These are phyloP conservation scores for Cybosia mesomella DNA, from an alignment of 2,888 invertebrate genomes.

Conservation along the genomic window DNA sequence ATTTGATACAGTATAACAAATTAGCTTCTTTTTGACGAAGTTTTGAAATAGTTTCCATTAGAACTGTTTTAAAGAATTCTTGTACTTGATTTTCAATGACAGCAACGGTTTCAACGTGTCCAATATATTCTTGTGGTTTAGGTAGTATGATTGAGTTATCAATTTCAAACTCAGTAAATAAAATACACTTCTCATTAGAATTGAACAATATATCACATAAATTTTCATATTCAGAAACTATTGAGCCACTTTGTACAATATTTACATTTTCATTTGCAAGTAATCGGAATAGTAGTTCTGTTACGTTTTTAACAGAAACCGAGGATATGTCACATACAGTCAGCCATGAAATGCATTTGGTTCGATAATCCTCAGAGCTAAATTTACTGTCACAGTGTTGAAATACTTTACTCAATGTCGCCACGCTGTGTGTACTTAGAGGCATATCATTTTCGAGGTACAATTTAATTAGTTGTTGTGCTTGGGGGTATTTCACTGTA, in stretches of 20 bases:
- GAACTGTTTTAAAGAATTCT: conserved; percentile 37
- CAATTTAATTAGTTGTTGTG: conserved; percentile 71
- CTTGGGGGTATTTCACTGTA: conserved; percentile 63
- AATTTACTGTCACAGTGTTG: conserved; percentile 74
- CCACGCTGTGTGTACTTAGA: conserved; percentile 66
- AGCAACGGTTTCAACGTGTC: conserved; percentile 55
- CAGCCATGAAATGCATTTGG: conserved; percentile 72
- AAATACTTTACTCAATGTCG: conserved; percentile 67
- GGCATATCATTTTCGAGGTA: conserved; percentile 79
- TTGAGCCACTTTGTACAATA: conserved; percentile 13
- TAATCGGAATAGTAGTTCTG: conserved; percentile 67
- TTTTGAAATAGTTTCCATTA: conserved; percentile 25
- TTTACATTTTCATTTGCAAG: conserved; percentile 71
- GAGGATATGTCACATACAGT: conserved; percentile 55
- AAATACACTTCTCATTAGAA: conserved; percentile 67
- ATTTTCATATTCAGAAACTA: conserved; percentile 35
- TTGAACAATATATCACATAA: conserved; percentile 67
- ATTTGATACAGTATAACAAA: conserved; percentile 58
- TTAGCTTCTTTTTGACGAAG: conserved; percentile 45
- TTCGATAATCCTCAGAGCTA: conserved; percentile 61
- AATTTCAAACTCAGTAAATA: conserved; percentile 76
- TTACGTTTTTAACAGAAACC: conserved; percentile 49
- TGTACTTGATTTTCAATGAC: conserved; percentile 56
- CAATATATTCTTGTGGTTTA: conserved; percentile 26
- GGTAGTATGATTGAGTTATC: conserved; percentile 40